Percentiles rank a stretch among this genome's conserved stretches.
These are phyloP conservation scores for Micronycteris hirsuta DNA, from an alignment of 2,113 vertebrate genomes.

Conservation along the genomic window DNA sequence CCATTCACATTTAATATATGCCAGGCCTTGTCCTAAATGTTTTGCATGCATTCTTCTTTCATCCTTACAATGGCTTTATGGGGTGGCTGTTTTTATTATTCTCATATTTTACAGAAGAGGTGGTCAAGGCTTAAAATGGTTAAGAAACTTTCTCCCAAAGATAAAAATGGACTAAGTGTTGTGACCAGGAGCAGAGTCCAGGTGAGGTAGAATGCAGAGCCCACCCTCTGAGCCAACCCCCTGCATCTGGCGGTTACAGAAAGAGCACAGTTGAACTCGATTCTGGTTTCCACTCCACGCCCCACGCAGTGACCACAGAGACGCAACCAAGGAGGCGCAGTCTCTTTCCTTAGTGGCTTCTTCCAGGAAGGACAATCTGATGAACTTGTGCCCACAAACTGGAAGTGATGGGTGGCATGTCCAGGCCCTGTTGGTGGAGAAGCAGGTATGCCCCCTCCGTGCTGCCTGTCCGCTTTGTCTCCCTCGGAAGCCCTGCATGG, in stretches of 20 bases:
- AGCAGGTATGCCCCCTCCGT: fast-evolving
- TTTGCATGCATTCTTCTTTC: fast-evolving
- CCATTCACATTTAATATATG: fast-evolving
- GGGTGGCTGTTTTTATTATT: not conserved
- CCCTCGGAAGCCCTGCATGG: not conserved
- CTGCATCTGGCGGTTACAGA: fast-evolving
- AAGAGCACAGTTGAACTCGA: fast-evolving
- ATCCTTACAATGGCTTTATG: not conserved
- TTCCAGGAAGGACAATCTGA: not conserved
- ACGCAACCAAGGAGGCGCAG: fast-evolving
- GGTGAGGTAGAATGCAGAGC: not conserved
- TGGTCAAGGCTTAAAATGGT: not conserved
- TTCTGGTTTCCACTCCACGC: fast-evolving
- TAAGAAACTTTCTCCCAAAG: not conserved
- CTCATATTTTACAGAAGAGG: not conserved
- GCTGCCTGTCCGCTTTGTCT: not conserved
- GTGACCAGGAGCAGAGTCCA: not conserved
- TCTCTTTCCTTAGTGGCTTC: not conserved
- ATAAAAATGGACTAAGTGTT: not conserved
- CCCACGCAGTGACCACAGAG: fast-evolving
- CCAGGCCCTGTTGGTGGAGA: not conserved
- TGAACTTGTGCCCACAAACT: fast-evolving
- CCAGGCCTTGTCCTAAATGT: not conserved
- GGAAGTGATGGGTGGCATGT: fast-evolving
- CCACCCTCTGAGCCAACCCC: fast-evolving